Evolutionary conservation across 2,888 invertebrate species (phyloP).

Genomic region (Geotrupes spiniger): DNA sequence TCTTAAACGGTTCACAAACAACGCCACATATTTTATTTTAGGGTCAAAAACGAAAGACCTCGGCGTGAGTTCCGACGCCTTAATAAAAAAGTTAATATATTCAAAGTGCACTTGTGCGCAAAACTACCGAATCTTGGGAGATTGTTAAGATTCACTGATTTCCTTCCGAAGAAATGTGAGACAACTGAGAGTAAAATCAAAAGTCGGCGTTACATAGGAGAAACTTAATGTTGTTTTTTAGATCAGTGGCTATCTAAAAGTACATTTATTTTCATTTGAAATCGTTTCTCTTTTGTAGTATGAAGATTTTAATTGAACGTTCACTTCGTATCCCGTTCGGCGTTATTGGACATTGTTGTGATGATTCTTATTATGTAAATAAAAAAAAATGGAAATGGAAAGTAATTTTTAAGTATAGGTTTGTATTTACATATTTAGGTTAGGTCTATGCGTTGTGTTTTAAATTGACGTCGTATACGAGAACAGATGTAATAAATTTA

Average conservation of each 20-base stretch:
- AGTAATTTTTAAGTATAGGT: too few species aligned
- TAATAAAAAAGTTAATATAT: not conserved
- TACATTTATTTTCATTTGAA: conserved; percentile 14
- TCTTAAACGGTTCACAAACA: not conserved
- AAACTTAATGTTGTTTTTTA: conserved; percentile 46
- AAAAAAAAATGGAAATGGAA: too few species aligned
- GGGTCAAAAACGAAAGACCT: not conserved
- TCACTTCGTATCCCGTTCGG: conserved; percentile 1
- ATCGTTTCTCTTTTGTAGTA: conserved; percentile 12
- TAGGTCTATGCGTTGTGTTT: too few species aligned
- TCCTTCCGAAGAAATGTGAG: conserved; percentile 21
- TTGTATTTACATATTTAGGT: too few species aligned
- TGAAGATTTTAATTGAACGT: conserved; percentile 26
- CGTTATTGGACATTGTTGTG: not conserved
- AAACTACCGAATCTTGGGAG: not conserved
- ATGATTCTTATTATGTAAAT: too few species aligned
- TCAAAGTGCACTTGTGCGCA: not conserved
- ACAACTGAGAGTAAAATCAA: conserved; percentile 43
- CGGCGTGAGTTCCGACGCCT: too few species aligned
- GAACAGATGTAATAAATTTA: too few species aligned
- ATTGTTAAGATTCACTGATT: conserved; percentile 8
- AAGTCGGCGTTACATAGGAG: conserved; percentile 40
- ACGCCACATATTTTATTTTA: not conserved
- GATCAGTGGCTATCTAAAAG: conserved; percentile 36
- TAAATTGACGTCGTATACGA: too few species aligned